These are phyloP conservation scores for Nomada fabriciana DNA, from an alignment of 2,888 invertebrate genomes.

Conservation along the genomic window DNA sequence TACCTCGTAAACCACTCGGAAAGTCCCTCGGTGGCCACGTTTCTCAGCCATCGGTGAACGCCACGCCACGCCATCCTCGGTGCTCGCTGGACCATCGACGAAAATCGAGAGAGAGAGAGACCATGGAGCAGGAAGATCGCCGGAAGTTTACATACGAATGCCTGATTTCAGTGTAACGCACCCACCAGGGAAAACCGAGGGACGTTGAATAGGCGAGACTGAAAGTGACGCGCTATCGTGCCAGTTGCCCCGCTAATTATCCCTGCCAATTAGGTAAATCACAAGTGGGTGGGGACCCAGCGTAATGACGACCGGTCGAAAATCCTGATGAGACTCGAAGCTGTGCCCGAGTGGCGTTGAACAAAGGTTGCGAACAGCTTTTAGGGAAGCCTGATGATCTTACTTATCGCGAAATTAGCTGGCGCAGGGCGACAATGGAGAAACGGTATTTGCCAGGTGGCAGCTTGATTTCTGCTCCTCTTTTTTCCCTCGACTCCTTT, in stretches of 20 bases:
- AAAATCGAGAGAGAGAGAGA: conserved; percentile 29
- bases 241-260: conserved; percentile 76
- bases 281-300: conserved; percentile 38
- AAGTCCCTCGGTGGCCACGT: conserved; percentile 67
- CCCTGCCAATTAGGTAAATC: conserved; percentile 77
- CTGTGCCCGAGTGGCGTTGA: conserved; percentile 51
- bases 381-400: not conserved
- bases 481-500: not conserved
- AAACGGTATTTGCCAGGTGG: conserved; percentile 1
- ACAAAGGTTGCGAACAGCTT: conserved; percentile 41
- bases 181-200: conserved; percentile 48
- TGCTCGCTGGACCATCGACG: conserved; percentile 56
- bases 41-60: conserved; percentile 58
- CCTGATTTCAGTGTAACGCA: conserved; percentile 73
- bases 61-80: conserved; percentile 35
- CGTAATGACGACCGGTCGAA: conserved; percentile 52
- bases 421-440: conserved; percentile 26
- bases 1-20: conserved; percentile 74
- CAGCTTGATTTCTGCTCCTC: not conserved
- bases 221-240: conserved; percentile 76
- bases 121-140: conserved; percentile 46
- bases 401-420: conserved; percentile 44
- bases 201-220: conserved; percentile 52
- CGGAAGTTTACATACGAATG: conserved; percentile 82
- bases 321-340: conserved; percentile 54